phyloP scores from a whole-genome alignment of 2,797 vertebrate species.

The Thalassophryne amazonica region DNA sequence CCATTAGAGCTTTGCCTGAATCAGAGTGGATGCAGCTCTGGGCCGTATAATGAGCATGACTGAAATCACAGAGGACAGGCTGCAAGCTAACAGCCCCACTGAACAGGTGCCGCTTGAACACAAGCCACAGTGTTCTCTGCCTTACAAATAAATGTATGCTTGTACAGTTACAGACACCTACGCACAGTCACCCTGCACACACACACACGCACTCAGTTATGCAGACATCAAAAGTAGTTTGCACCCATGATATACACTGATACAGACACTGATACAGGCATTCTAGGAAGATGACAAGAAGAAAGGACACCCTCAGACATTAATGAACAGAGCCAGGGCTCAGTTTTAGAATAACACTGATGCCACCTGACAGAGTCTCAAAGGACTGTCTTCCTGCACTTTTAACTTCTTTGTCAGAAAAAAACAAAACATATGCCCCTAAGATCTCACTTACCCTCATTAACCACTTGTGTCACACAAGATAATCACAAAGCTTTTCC shows the following conservation, averaged over 20 bases:
- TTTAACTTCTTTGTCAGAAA: constrained; percentile 24
- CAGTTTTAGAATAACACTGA: constrained; percentile 32
- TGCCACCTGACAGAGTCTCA: constrained; percentile 30
- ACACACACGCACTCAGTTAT: background rate
- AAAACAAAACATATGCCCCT: background rate
- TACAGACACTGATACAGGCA: background rate
- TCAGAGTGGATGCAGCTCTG: constrained; percentile 61
- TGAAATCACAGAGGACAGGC: constrained; percentile 60
- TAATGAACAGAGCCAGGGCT: constrained; percentile 24
- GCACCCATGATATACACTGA: background rate
- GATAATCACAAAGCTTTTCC: constrained; percentile 33
- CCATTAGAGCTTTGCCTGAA: constrained; percentile 65
- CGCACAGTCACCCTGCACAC: background rate
- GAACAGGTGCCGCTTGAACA: constrained; percentile 54
- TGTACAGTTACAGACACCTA: background rate
- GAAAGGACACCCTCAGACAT: constrained; percentile 16
- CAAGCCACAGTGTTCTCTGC: constrained; percentile 11
- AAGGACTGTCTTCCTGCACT: constrained; percentile 18
- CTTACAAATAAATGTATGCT: background rate
- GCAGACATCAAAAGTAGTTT: background rate
- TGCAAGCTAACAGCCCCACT: constrained; percentile 40
- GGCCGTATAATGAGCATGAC: constrained; percentile 63
- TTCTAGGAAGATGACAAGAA: background rate
- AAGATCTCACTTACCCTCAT: constrained; percentile 21
- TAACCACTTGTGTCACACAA: constrained; percentile 47